These are phyloP conservation scores for Acomys russatus DNA, from an alignment of 2,797 vertebrate genomes.

Conservation along the genomic window DNA sequence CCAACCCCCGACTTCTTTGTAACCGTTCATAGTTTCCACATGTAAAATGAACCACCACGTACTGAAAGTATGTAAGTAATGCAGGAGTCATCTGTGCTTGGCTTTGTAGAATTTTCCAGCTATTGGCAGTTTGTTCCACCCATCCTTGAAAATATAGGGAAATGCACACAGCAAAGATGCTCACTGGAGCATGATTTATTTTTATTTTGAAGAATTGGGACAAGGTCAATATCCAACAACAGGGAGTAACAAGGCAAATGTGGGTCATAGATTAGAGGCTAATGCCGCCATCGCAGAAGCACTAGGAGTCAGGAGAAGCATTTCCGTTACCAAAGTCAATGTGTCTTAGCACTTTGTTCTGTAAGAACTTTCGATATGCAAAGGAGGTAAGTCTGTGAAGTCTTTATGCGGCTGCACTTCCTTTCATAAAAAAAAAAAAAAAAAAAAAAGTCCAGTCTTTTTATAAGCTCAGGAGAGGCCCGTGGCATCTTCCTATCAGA, in stretches of 20 bases:
- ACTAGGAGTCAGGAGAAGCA: not conserved
- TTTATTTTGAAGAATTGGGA: not conserved
- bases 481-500: too few species aligned
- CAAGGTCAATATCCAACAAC: not conserved
- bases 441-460: not conserved
- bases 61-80: not conserved
- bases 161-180: not conserved
- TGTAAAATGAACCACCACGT: not conserved
- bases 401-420: not conserved
- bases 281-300: too few species aligned
- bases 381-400: not conserved
- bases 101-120: not conserved
- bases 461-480: accelerated
- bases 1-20: not conserved
- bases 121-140: not conserved
- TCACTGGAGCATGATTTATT: not conserved
- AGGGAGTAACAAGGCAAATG: not conserved
- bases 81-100: not conserved
- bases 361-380: not conserved
- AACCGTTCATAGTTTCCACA: not conserved
- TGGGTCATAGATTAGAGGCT: not conserved
- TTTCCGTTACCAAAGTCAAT: not conserved
- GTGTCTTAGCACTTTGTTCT: not conserved
- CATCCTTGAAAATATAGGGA: not conserved
- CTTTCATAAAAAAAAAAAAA: not conserved